Conservation (phyloP, 2,113 vertebrate species). For the Ptyas mucosa region DNA sequence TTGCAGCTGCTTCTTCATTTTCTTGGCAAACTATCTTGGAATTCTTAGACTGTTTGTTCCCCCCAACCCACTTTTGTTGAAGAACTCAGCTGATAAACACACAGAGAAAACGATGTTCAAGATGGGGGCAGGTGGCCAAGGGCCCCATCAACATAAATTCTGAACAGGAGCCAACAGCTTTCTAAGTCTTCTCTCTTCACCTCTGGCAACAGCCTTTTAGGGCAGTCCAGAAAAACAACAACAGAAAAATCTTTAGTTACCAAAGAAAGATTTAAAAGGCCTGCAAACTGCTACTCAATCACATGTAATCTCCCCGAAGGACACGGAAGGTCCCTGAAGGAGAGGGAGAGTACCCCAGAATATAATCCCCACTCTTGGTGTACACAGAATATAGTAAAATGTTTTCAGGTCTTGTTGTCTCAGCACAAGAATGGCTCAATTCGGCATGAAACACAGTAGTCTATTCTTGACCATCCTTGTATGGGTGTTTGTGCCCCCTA, state of each 20-base stretch:
- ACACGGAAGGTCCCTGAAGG: background rate
- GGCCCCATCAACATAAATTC: slow-evolving; percentile 19
- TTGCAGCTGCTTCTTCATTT: slow-evolving; percentile 26
- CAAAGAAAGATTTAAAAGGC: background rate
- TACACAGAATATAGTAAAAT: background rate
- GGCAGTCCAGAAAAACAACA: background rate
- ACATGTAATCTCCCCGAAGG: background rate
- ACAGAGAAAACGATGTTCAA: background rate
- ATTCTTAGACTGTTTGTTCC: background rate
- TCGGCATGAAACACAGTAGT: background rate
- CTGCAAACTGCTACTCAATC: background rate
- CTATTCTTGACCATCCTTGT: background rate
- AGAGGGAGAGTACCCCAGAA: background rate
- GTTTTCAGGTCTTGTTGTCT: background rate
- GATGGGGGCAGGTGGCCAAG: background rate
- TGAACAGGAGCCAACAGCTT: slow-evolving; percentile 13
- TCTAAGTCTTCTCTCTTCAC: slow-evolving; percentile 11
- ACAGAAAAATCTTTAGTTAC: background rate
- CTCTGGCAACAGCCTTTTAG: background rate
- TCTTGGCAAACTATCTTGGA: background rate
- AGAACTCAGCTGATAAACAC: slow-evolving; percentile 10
- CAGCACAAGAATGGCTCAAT: background rate
- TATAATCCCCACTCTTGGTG: background rate
- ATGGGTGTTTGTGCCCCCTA: background rate
- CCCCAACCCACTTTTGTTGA: background rate